Base-by-base conservation (phyloP, 2,888 invertebrate species). In the Athripsodes cinereus region DNA sequence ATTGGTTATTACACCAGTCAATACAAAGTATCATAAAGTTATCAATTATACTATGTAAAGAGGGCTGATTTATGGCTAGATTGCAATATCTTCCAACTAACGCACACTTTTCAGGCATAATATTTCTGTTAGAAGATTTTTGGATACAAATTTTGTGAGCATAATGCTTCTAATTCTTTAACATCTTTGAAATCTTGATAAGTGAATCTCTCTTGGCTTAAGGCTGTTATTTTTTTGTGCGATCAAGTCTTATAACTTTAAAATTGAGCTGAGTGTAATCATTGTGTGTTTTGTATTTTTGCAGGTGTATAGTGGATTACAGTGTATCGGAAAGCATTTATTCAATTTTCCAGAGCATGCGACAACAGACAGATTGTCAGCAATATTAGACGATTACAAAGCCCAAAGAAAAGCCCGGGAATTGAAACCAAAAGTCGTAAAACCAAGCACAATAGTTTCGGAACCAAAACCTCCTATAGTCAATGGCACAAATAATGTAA, bases 291-390 rank as follows among this genome's bases (percentile, higher is more conserved):
- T n/a, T 16, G 13, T 31, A 35, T 31, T 20, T 20, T 57, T 57
- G 8, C 46, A 62, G 62, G 35, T 44, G 8, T 62, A 61, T 50
- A 53, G 47, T 13, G 52, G 57, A 16, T 34, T 47, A 22, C 58
- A 59, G 21, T 31, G 60, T 22, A 60, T 62, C 47, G 62, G 46
- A 1, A 19, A 52, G n/a, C 62, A 62, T 34, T 50, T 63, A 11
- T 8, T 51, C 22, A 51, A 49, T 22, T 53, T 50, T 20, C 59
- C 63, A 1, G 59, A 59, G 22, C 63, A 63, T 22, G 63, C 61
- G 13, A 53, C 54, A 11, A 63, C 56, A 8, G 35, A 49, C 11
- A 61, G 57, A 53, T 53, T 57, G 2, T 18, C 13, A 8, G 54
- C 57, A 13, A 58, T 63, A 6, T 44, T 63, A 20, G 52, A 57